Base-by-base conservation (phyloP, 2,113 vertebrate species). In the Nasalis larvatus region DNA sequence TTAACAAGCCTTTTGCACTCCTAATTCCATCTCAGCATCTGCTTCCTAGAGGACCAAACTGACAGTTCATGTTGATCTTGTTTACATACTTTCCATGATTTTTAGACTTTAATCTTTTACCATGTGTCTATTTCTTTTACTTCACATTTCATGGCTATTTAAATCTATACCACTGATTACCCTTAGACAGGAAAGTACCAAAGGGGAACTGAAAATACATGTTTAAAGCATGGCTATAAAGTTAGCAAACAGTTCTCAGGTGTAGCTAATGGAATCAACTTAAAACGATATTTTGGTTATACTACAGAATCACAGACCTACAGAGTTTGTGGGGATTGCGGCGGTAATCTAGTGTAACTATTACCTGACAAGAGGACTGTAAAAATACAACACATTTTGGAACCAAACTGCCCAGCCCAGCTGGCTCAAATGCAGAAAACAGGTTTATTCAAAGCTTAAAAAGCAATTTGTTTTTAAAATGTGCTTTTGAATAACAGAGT, bases 401-500 rank as follows among this genome's bases (percentile, higher is more conserved):
- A 52, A 69, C 11, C 49, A 63, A 82, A 90, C n/a, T 76, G 37
- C 30, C 66, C 32, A 63, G 66, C 25, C 47, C 27, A 49, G 11
- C 40, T 45, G 42, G n/a, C 25, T 87, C 58, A 78, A 73, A 69
- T 6, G 30, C 47, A 80, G 30, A 69, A 49, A 92, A 74, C 18
- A 86, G 58, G 42, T 86, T 96, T 30, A 86, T 23, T 77, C 16
- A 71, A 89, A 77, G 49, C 56, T 80, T 77, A 83, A 85, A 84
- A 76, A 94, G 47, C n/a, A 90, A 16, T 74, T 89, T 82, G 74
- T 71, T 92, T 91, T 90, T 93, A 20, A 93, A 91, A 90, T 73
- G n/a, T 71, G 78, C 40, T 86, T 87, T 93, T 71, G 42, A 42
- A 37, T 91, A 91, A 86, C 45, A 85, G 1, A 68, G 66, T 68